These are phyloP conservation scores for Rotaria magnacalcarata DNA, from an alignment of 2,888 invertebrate species.

Conservation along the genomic window DNA sequence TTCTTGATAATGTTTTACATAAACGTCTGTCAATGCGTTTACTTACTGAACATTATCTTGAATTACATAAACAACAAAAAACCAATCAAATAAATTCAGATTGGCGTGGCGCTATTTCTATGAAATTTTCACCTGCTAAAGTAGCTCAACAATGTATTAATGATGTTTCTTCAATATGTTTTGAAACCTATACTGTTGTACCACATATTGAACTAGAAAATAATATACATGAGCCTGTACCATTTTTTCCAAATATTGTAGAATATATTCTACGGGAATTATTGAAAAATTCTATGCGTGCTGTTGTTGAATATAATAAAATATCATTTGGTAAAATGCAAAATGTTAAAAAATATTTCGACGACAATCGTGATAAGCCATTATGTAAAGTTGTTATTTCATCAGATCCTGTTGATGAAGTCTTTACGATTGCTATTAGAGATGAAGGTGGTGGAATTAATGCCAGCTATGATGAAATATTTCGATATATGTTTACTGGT, in stretches of 20 bases:
- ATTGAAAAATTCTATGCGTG: conserved; percentile 31
- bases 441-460: not conserved
- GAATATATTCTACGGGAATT: conserved; percentile 33
- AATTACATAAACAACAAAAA: conserved; percentile 2
- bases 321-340: not conserved
- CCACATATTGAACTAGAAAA: not conserved
- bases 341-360: not conserved
- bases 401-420: conserved; percentile 10
- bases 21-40: not conserved
- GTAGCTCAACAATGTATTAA: not conserved
- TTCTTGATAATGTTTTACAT: conserved; percentile 25
- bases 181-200: conserved; percentile 7
- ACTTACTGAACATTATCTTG: conserved; percentile 24
- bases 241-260: not conserved
- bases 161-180: conserved; percentile 23
- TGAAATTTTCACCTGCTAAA: not conserved
- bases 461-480: not conserved
- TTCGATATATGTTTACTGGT: conserved; percentile 23
- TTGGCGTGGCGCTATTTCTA: not conserved
- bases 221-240: not conserved
- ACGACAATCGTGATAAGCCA: not conserved
- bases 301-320: not conserved
- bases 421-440: not conserved
- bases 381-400: not conserved
- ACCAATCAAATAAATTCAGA: not conserved